Base-by-base conservation (phyloP, 2,797 vertebrate genomes). In the Varecia variegata region DNA sequence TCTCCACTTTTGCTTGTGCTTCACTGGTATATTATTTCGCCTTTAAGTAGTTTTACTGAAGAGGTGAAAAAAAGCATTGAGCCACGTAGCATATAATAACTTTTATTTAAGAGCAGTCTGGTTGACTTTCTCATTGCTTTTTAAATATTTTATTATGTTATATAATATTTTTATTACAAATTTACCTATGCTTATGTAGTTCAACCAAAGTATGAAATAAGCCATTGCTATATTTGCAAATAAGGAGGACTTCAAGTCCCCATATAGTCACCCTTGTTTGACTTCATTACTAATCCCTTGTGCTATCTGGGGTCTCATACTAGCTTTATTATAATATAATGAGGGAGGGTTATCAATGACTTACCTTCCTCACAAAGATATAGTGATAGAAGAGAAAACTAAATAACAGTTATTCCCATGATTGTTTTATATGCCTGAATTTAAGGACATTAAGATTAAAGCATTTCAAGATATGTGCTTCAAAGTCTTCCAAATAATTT, bases 401-500 rank as follows among this genome's bases (percentile, higher is more conserved):
- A 73, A 89, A 67, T 82, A 52, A 82, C 67, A 47, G 35, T 90
- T 95, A 67, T 79, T 83, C 21, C 35, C 17, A 67, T 80, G 76
- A 65, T 81, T 88, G 15, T 85, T 96, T 93, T 94, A 62, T 4
- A 80, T 13, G 65, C 12, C n/a, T 83, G 74, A 95, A 80, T 15
- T 91, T 88, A 88, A 94, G 70, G 38, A 60, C 27, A 80, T 71
- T 87, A 80, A 50, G 7, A 17, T 50, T 92, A 62, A 93, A 95
- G 30, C 23, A 95, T 79, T 96, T 52, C 30, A 82, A 94, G 77
- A 93, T 60, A 86, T 20, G 12, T 76, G 62, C 54, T 92, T 96
- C 40, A 74, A 74, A 88, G 67, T 93, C 40, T 96, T 97, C 45
- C 92, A 92, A 93, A 92, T 88, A 93, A 91, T 91, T 94, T 82